Percentiles rank a stretch among this genome's conserved stretches.
Evolutionary conservation across 1,140 invertebrate species (phyloP).

Genomic region (Drosophila mayri): DNA sequence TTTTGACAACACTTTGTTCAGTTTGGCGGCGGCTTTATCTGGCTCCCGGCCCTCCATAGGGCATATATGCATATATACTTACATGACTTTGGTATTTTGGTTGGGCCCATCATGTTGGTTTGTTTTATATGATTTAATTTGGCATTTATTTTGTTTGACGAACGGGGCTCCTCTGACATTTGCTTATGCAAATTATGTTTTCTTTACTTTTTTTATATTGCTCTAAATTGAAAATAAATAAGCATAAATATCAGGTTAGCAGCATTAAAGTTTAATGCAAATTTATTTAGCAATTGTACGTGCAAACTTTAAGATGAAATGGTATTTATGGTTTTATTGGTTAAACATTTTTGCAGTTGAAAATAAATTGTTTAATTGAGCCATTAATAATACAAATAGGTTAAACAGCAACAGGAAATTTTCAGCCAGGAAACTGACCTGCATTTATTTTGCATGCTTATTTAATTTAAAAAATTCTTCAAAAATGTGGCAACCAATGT

Average conservation of each 20-base stretch:
- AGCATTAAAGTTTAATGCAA: background rate
- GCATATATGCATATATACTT: conserved; percentile 21
- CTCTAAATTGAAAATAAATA: conserved; percentile 18
- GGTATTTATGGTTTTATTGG: background rate
- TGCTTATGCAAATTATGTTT: conserved; percentile 64
- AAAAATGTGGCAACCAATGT: background rate
- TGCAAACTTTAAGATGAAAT: background rate
- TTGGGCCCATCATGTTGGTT: conserved; percentile 36
- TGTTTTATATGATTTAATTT: conserved; percentile 76
- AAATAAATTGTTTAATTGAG: conserved; percentile 5
- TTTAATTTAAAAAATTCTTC: conserved; percentile 6
- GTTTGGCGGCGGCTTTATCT: conserved; percentile 43
- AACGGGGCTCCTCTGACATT: conserved; percentile 40
- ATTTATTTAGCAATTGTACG: conserved; percentile 1
- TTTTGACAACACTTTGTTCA: conserved; percentile 51
- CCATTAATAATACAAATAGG: background rate
- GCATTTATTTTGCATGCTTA: background rate
- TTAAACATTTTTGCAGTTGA: background rate
- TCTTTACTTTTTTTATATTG: conserved; percentile 20
- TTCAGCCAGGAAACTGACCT: background rate
- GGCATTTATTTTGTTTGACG: conserved; percentile 51
- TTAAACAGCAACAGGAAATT: background rate
- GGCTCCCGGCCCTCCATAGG: background rate
- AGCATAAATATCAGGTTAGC: conserved; percentile 1
- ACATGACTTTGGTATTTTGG: conserved; percentile 16